Evolutionary conservation across 2,113 vertebrate species (phyloP).

Genomic region (Mustelus asterias): DNA sequence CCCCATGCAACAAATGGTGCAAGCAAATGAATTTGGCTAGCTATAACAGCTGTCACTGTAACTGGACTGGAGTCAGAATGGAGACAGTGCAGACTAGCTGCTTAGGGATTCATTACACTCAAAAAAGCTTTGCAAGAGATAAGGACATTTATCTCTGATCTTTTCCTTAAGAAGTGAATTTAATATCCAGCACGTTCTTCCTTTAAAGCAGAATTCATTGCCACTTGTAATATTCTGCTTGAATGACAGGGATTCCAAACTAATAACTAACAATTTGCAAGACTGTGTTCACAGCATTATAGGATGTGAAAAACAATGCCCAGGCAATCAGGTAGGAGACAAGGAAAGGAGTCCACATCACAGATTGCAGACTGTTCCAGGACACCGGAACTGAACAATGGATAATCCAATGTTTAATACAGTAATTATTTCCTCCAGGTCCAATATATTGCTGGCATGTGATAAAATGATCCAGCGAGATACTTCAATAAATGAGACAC

Average conservation of each 20-base stretch:
- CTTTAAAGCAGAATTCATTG: neutral
- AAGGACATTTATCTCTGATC: neutral
- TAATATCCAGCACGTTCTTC: neutral
- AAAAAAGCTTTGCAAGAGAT: neutral
- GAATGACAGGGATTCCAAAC: neutral
- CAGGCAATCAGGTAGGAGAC: neutral
- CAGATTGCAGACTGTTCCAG: conserved; percentile 39
- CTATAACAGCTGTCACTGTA: neutral
- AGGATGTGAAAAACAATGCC: neutral
- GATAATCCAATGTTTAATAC: conserved; percentile 61
- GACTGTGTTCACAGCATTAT: neutral
- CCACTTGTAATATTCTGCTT: neutral
- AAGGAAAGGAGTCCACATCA: conserved; percentile 20
- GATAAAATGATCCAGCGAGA: conserved; percentile 55
- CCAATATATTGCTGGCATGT: conserved; percentile 52
- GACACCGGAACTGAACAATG: conserved; percentile 50
- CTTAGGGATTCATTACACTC: neutral
- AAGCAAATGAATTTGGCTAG: neutral
- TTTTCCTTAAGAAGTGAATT: neutral
- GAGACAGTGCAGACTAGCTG: neutral
- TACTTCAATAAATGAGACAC: conserved; percentile 62
- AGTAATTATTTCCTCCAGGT: conserved; percentile 53
- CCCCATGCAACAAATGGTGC: neutral
- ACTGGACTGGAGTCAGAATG: neutral
- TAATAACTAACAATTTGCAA: neutral